A percentile compares a stretch with the other conserved stretches of the same genome.
These are phyloP conservation scores for Onychostruthus taczanowskii DNA, from an alignment of 2,113 vertebrate genomes.

Conservation along the genomic window DNA sequence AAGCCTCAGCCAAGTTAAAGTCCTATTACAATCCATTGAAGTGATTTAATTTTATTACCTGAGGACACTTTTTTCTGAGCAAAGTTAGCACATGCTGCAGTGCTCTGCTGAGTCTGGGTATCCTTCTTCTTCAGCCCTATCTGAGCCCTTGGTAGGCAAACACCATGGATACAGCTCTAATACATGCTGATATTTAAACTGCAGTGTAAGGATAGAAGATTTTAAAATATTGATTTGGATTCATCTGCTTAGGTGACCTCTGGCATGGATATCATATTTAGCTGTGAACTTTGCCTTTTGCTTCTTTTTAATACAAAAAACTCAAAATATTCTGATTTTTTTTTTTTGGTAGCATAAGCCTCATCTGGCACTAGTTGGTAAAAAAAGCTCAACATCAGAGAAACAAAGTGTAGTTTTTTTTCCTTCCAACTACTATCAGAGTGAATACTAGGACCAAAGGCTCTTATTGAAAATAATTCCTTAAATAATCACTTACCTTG, in stretches of 20 bases:
- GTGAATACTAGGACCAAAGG: background rate
- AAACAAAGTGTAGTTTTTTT: background rate
- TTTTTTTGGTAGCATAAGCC: background rate
- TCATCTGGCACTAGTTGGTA: background rate
- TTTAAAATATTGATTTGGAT: background rate
- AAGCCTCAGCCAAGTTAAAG: constrained; percentile 1
- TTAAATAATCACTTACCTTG: constrained; percentile 65
- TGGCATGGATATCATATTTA: background rate
- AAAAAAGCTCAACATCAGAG: background rate
- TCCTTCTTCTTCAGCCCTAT: background rate
- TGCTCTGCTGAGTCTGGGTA: background rate
- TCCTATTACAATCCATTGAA: constrained; percentile 20
- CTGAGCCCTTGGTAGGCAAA: background rate
- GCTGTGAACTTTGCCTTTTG: background rate
- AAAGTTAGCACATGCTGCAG: background rate
- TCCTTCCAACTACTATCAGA: background rate
- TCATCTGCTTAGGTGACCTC: background rate
- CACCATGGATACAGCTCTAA: background rate
- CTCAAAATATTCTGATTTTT: background rate
- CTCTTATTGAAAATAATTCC: constrained; percentile 53
- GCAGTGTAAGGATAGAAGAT: background rate
- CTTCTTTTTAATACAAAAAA: background rate
- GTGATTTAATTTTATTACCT: constrained; percentile 51
- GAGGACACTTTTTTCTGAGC: background rate
- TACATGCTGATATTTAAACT: background rate